Evolutionary conservation across 1,140 invertebrate species (phyloP).

Genomic region (Drosophila tani): DNA sequence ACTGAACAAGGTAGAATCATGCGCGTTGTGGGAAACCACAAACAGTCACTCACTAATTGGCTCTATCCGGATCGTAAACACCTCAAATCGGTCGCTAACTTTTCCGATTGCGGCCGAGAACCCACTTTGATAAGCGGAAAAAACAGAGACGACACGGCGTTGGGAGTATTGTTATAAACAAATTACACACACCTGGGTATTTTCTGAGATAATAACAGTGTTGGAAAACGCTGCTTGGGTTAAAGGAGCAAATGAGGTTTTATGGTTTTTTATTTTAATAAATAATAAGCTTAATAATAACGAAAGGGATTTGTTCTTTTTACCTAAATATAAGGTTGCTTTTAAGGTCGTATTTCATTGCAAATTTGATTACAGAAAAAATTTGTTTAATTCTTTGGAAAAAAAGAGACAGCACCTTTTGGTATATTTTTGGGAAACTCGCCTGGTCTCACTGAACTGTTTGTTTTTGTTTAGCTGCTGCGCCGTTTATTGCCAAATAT

Average conservation of each 20-base stretch:
- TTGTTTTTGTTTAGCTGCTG: conserved; percentile 31
- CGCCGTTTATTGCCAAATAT: conserved; percentile 16
- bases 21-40: conserved; percentile 18
- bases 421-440: background rate
- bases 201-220: conserved; percentile 34
- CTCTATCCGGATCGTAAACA: conserved; percentile 28
- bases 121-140: conserved; percentile 44
- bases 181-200: conserved; percentile 24
- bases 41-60: conserved; percentile 51
- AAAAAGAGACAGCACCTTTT: background rate
- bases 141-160: conserved; percentile 15
- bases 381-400: background rate
- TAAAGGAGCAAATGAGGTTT: background rate
- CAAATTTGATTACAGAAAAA: too few relatives aligned
- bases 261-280: background rate
- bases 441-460: conserved; percentile 9
- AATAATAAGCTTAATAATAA: background rate
- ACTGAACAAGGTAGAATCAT: conserved; percentile 6
- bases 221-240: conserved; percentile 14
- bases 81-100: conserved; percentile 36
- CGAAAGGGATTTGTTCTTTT: too few relatives aligned
- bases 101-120: conserved; percentile 25
- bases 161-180: conserved; percentile 24
- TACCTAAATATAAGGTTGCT: background rate
- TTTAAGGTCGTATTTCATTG: too few relatives aligned